Evolutionary conservation across 2,797 vertebrate species (phyloP).

Genomic region (Saxicola maurus): DNA sequence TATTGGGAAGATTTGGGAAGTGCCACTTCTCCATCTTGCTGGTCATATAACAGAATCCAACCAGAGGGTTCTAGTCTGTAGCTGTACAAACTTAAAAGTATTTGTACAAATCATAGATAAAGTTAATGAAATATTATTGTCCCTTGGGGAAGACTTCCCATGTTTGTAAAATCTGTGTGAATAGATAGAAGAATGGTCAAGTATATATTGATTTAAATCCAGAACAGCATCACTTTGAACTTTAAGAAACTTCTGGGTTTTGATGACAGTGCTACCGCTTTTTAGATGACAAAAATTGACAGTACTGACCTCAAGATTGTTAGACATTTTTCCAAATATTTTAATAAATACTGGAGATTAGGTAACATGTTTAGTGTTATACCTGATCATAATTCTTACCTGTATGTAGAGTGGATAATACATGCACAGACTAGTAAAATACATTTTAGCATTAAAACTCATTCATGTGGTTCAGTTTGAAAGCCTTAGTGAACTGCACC

Average conservation of each 20-base stretch:
- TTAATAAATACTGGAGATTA: background rate
- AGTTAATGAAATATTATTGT: background rate
- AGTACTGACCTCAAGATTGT: background rate
- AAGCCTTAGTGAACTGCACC: background rate
- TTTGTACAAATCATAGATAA: background rate
- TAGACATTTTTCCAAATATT: background rate
- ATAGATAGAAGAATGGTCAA: background rate
- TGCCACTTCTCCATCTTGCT: background rate
- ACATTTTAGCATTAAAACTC: background rate
- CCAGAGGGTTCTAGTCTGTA: background rate
- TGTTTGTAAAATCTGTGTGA: background rate
- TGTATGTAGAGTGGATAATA: background rate
- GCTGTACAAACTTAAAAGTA: background rate
- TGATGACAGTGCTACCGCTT: background rate
- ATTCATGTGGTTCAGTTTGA: background rate
- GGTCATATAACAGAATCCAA: background rate
- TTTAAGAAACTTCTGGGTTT: background rate
- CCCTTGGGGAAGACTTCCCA: background rate
- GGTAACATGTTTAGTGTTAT: background rate
- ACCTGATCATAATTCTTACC: background rate
- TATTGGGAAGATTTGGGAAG: background rate
- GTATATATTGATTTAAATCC: background rate
- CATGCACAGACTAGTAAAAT: background rate
- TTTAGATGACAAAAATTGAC: background rate
- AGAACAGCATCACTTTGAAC: background rate